phyloP scores from a whole-genome alignment of 37 sponge, comb jelly and placozoan species.

The Haliclona indistincta region DNA sequence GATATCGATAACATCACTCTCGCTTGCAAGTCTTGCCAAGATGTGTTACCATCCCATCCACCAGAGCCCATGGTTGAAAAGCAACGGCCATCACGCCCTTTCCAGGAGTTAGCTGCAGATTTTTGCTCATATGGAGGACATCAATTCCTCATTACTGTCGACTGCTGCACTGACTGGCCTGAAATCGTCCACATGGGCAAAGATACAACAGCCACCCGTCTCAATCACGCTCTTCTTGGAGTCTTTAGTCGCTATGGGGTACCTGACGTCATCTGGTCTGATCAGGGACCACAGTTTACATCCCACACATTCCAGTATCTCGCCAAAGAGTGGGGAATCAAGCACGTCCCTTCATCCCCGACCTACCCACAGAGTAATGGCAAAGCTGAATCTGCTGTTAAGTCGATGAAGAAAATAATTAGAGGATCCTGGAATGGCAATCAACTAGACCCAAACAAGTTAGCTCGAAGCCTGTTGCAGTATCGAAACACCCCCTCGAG shows the following conservation, averaged over 20 bases:
- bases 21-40: conserved; percentile 21
- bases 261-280: conserved; percentile 34
- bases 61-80: not conserved
- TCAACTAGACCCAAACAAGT: not conserved
- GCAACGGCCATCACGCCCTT: not conserved
- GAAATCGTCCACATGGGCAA: conserved; percentile 22
- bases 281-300: too few species aligned
- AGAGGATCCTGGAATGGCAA: not conserved
- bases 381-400: conserved; percentile 9
- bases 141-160: conserved; percentile 30
- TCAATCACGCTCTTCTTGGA: conserved; percentile 1
- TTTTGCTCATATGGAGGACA: conserved; percentile 22
- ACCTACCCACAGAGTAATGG: conserved; percentile 28
- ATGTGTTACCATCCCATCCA: conserved; percentile 1
- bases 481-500: conserved; percentile 10
- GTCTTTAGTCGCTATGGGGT: conserved; percentile 18
- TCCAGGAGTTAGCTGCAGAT: not conserved
- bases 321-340: conserved; percentile 10
- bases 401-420: conserved; percentile 21
- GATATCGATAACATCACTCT: conserved; percentile 25
- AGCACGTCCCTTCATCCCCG: conserved; percentile 15
- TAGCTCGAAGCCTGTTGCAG: not conserved
- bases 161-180: conserved; percentile 41
- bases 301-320: not conserved
- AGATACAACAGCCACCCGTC: conserved; percentile 10